These are phyloP conservation scores for Drosophila quadrilineata DNA, from an alignment of 1,140 invertebrate species.

Conservation along the genomic window DNA sequence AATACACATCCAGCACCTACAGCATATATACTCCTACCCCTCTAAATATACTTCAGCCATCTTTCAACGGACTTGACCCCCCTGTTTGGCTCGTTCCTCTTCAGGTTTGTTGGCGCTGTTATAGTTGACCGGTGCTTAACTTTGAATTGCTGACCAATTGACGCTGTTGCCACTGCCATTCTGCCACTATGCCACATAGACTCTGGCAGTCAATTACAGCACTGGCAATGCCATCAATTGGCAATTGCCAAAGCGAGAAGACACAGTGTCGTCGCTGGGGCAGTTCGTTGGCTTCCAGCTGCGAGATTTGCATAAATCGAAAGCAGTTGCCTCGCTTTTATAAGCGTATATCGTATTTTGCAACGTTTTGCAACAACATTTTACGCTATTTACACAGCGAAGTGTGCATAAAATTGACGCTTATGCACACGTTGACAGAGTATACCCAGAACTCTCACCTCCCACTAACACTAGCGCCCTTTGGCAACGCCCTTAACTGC, in stretches of 20 bases:
- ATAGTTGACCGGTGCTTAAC: constrained; percentile 50
- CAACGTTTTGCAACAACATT: constrained; percentile 64
- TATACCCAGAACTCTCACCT: not conserved
- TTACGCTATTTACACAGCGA: constrained; percentile 77
- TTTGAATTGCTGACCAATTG: constrained; percentile 56
- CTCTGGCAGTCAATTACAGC: constrained; percentile 32
- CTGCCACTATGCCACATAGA: too few relatives aligned
- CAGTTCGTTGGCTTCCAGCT: constrained; percentile 26
- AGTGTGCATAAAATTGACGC: constrained; percentile 77
- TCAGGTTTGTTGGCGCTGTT: not conserved
- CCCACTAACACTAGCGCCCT: constrained; percentile 18
- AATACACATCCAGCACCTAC: constrained; percentile 48
- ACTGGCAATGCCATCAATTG: constrained; percentile 9
- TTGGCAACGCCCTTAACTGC: not conserved
- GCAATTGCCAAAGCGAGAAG: not conserved
- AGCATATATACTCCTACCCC: not conserved
- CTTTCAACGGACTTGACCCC: not conserved
- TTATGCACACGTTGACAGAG: constrained; percentile 67
- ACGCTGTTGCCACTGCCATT: constrained; percentile 18
- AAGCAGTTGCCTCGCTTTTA: constrained; percentile 11
- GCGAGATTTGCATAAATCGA: constrained; percentile 68
- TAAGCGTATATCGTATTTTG: constrained; percentile 42
- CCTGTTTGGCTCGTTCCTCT: not conserved
- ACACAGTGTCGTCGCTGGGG: not conserved
- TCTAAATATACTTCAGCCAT: not conserved